Percentiles rank a stretch among this genome's conserved stretches.
Evolutionary conservation across 2,797 vertebrate genomes (phyloP).

Genomic region (Euphonia xanthogaster): DNA sequence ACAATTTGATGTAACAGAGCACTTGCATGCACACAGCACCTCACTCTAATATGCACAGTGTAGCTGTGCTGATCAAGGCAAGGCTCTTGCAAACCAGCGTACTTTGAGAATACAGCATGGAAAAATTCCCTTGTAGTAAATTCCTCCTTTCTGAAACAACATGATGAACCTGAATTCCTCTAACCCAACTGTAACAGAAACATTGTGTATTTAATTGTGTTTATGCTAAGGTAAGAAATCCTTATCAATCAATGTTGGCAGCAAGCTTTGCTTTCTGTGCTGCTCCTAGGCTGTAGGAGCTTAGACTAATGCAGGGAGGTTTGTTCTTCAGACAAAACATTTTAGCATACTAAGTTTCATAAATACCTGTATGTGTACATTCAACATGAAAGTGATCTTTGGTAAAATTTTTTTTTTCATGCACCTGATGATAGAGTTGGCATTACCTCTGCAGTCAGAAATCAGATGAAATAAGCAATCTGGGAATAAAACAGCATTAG

Average conservation of each 20-base stretch:
- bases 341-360: background rate
- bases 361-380: background rate
- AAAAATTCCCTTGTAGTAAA: background rate
- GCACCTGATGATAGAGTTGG: background rate
- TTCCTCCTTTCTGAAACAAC: background rate
- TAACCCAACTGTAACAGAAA: background rate
- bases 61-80: background rate
- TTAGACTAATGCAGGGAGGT: background rate
- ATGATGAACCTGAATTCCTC: background rate
- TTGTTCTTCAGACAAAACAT: background rate
- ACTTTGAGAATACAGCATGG: background rate
- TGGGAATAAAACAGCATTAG: background rate
- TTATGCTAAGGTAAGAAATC: background rate
- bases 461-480: background rate
- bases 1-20: background rate
- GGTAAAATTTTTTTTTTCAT: background rate
- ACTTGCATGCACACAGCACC: accelerated
- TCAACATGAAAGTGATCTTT: background rate
- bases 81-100: background rate
- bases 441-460: background rate
- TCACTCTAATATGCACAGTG: background rate
- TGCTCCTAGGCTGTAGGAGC: background rate
- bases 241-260: background rate
- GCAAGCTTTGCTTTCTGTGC: background rate
- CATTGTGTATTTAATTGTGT: background rate